These are phyloP conservation scores for Gymnosoma rotundatum DNA, from an alignment of 2,888 invertebrate genomes.

Conservation along the genomic window DNA sequence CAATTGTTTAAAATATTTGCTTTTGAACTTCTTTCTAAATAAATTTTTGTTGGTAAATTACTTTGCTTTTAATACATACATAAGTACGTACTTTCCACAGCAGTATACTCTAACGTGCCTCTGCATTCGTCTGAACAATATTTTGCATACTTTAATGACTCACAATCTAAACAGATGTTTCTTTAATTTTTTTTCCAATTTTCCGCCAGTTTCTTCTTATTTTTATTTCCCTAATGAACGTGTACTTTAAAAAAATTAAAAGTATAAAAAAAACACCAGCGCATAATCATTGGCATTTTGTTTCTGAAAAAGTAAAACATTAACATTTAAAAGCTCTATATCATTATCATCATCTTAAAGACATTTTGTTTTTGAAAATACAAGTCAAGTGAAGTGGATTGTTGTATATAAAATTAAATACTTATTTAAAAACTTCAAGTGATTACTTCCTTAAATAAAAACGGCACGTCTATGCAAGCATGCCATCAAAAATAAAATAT, in stretches of 20 bases:
- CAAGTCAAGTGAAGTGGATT: slow-evolving; percentile 44
- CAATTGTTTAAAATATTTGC: too few species aligned
- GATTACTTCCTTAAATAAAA: slow-evolving; percentile 48
- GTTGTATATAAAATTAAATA: slow-evolving; percentile 27
- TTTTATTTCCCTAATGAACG: slow-evolving; percentile 53
- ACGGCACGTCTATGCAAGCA: neutral
- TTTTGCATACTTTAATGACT: slow-evolving; percentile 35
- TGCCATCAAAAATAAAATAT: slow-evolving; percentile 38
- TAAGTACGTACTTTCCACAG: too few species aligned
- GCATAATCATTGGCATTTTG: slow-evolving; percentile 8
- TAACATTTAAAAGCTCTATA: slow-evolving; percentile 51
- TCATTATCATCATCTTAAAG: slow-evolving; percentile 55
- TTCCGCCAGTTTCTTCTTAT: slow-evolving; percentile 40
- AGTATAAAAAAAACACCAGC: neutral
- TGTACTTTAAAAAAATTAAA: slow-evolving; percentile 33
- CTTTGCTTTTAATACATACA: too few species aligned
- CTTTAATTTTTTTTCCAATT: slow-evolving; percentile 35
- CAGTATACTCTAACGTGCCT: too few species aligned
- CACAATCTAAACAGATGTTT: slow-evolving; percentile 64
- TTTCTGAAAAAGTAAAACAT: slow-evolving; percentile 10
- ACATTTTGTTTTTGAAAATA: slow-evolving; percentile 45
- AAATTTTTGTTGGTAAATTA: too few species aligned
- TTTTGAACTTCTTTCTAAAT: too few species aligned
- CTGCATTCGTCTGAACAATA: neutral
- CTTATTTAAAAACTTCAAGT: slow-evolving; percentile 20